These are phyloP conservation scores for Bolinopsis microptera DNA, from an alignment of 37 sponge, comb jelly and placozoan species.

Conservation along the genomic window DNA sequence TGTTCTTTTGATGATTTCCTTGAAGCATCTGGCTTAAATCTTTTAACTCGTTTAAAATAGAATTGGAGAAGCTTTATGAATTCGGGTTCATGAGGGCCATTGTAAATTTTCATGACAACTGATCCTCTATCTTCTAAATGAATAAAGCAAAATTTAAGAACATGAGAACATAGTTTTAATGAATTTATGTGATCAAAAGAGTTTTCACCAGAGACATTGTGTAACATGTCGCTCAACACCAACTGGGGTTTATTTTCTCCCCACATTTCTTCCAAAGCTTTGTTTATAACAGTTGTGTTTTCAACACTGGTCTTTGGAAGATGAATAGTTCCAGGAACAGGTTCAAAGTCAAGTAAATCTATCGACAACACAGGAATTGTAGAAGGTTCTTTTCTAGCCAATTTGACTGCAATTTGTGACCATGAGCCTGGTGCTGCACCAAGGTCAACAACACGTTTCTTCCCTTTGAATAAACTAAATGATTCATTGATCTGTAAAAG, in stretches of 20 bases:
- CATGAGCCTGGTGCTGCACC: constrained; percentile 28
- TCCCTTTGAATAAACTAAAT: not conserved
- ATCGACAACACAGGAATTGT: not conserved
- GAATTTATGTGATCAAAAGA: not conserved
- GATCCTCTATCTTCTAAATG: not conserved
- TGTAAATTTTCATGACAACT: not conserved
- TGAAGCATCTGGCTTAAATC: not conserved
- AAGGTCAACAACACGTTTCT: not conserved
- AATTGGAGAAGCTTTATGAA: not conserved
- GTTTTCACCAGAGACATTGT: not conserved
- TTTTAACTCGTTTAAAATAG: not conserved
- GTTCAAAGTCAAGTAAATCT: not conserved
- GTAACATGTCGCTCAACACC: not conserved
- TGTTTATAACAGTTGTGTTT: not conserved
- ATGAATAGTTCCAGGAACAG: not conserved
- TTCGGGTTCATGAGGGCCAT: not conserved
- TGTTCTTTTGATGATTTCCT: not conserved
- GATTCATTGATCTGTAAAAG: not conserved
- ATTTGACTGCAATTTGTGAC: not conserved
- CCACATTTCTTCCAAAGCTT: not conserved
- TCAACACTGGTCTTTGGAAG: constrained; percentile 11
- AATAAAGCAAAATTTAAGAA: not conserved
- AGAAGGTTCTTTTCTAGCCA: no score
- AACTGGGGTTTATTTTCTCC: not conserved
- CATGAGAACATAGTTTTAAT: not conserved